phyloP scores from a whole-genome alignment of 2,113 vertebrate species.

The Pipra filicauda region DNA sequence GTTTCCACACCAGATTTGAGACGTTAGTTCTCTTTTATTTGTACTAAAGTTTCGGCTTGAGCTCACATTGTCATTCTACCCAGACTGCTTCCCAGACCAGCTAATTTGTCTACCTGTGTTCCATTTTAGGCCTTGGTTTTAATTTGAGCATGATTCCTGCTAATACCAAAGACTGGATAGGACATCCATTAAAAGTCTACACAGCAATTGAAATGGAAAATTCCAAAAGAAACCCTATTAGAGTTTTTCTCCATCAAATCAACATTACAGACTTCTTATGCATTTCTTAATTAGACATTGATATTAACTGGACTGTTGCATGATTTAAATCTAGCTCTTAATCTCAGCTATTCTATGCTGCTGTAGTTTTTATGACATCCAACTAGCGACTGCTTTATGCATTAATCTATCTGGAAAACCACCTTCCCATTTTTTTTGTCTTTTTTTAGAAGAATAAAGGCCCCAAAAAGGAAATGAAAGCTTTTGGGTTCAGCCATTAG shows the following conservation, averaged over 20 bases:
- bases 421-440: constrained; percentile 63
- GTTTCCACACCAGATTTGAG: background rate
- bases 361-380: constrained; percentile 69
- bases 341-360: constrained; percentile 67
- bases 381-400: constrained; percentile 55
- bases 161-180: constrained; percentile 33
- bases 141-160: constrained; percentile 54
- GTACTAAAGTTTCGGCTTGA: background rate
- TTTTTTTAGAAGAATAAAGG: constrained; percentile 68
- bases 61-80: constrained; percentile 25
- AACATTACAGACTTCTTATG: constrained; percentile 71
- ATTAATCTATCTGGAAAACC: constrained; percentile 72
- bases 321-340: constrained; percentile 71
- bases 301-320: constrained; percentile 65
- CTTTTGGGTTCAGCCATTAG: constrained; percentile 66
- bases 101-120: constrained; percentile 62
- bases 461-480: constrained; percentile 70
- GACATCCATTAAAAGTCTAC: constrained; percentile 55
- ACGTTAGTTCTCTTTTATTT: constrained; percentile 13
- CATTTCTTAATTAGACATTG: constrained; percentile 70
- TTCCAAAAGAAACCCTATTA: constrained; percentile 62
- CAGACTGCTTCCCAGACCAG: constrained; percentile 11
- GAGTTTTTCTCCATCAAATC: constrained; percentile 68
- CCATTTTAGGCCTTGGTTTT: constrained; percentile 53
- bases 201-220: constrained; percentile 61